Conservation (phyloP, 2,113 vertebrate species). For the Epinephelus fuscoguttatus region DNA sequence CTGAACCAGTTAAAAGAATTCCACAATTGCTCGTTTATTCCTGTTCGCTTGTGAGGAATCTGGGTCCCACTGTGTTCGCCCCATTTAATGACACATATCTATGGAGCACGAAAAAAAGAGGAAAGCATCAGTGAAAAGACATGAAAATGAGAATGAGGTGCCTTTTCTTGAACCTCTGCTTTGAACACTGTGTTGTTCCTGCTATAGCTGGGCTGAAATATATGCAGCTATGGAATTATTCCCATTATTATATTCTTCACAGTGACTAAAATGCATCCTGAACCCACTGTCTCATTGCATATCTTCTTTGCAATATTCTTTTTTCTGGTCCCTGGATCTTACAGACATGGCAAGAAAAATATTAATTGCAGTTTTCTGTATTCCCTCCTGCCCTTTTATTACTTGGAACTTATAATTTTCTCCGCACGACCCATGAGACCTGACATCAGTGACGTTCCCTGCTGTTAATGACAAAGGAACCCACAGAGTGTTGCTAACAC, state of each 20-base stretch:
- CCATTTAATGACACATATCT: slow-evolving; percentile 24
- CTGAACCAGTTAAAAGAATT: slow-evolving; percentile 18
- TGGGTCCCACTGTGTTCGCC: background rate
- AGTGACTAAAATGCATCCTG: background rate
- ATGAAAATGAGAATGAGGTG: background rate
- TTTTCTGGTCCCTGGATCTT: background rate
- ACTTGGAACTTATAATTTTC: background rate
- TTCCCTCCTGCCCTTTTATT: background rate
- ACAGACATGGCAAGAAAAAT: background rate
- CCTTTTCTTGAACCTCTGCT: background rate
- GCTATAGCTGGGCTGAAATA: background rate
- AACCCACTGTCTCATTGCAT: background rate
- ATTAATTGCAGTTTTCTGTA: background rate
- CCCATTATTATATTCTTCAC: background rate
- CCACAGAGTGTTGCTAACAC: slow-evolving; percentile 17
- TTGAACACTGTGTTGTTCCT: background rate
- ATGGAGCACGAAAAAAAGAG: background rate
- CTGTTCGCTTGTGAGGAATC: background rate
- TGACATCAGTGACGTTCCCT: slow-evolving; percentile 3
- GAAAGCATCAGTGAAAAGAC: background rate
- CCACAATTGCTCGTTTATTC: slow-evolving; percentile 15
- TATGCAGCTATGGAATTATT: background rate
- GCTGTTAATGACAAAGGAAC: slow-evolving; percentile 38
- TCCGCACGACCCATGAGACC: background rate
- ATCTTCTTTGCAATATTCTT: background rate